Evolutionary conservation across 2,797 vertebrate genomes (phyloP).

Genomic region (Etheostoma nigrum): DNA sequence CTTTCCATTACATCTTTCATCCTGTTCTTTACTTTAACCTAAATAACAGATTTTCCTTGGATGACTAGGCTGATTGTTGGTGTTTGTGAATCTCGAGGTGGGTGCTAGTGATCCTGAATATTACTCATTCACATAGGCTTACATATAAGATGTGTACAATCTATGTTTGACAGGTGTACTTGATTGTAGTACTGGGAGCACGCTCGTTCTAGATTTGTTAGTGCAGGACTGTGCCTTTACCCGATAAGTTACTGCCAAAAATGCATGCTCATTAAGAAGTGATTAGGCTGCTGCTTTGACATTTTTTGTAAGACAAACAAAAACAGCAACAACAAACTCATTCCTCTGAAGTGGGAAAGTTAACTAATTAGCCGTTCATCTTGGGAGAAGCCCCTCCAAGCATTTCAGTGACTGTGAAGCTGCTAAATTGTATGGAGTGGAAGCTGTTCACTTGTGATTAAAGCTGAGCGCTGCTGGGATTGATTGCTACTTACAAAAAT

Average conservation of each 20-base stretch:
- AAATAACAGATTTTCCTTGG: background rate
- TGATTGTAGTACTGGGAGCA: background rate
- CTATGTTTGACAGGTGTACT: background rate
- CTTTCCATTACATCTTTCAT: background rate
- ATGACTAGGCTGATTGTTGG: background rate
- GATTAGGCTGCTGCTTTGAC: conserved; percentile 23
- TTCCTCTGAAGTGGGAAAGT: conserved; percentile 24
- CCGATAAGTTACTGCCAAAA: conserved; percentile 3
- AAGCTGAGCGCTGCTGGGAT: conserved; percentile 40
- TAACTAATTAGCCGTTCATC: conserved; percentile 52
- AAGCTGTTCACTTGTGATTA: conserved; percentile 43
- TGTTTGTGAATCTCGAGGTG: background rate
- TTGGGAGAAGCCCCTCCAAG: conserved; percentile 14
- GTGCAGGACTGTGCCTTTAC: background rate
- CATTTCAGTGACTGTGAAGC: conserved; percentile 11
- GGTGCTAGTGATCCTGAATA: too few relatives aligned
- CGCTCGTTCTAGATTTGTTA: conserved; percentile 4
- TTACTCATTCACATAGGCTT: background rate
- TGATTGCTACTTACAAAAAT: background rate
- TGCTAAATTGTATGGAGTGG: conserved; percentile 21
- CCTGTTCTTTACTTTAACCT: background rate
- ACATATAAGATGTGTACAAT: background rate
- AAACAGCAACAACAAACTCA: conserved; percentile 14
- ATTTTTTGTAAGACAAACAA: conserved; percentile 24
- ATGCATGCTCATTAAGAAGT: conserved; percentile 27